Conservation (phyloP, 1,140 invertebrate species). For the Aporrectodea caliginosa region DNA sequence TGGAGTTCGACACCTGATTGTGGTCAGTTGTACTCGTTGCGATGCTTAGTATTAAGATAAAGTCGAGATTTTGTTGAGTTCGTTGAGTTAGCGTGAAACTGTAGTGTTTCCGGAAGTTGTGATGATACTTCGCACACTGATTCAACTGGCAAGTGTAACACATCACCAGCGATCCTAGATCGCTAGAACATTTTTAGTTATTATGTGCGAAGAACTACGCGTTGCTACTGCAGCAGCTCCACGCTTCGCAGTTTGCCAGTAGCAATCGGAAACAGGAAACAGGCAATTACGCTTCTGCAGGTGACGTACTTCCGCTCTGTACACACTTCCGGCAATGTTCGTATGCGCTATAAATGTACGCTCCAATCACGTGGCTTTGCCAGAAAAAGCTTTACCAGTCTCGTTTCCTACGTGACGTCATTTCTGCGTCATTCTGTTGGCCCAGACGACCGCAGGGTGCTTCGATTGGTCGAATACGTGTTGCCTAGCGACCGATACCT, state of each 20-base stretch:
- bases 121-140: no score
- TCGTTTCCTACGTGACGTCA: neutral
- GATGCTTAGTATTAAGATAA: no score
- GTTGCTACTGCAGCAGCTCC: neutral
- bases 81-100: no score
- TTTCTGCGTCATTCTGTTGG: neutral
- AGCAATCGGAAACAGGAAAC: neutral
- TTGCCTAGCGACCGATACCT: neutral
- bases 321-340: neutral
- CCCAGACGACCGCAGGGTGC: neutral
- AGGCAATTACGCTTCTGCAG: neutral
- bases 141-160: neutral
- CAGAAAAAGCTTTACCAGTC: neutral
- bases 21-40: no score
- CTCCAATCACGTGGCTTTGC: neutral
- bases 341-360: neutral
- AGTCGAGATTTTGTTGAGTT: no score
- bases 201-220: no score
- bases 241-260: neutral
- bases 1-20: no score
- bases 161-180: neutral
- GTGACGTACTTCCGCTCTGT: neutral
- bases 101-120: no score
- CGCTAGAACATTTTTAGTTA: no score
- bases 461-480: neutral